Evolutionary conservation across 2,888 invertebrate genomes (phyloP), one percentile per base, ranked within the genome.

Genomic region (Sinotaia quadrata): DNA sequence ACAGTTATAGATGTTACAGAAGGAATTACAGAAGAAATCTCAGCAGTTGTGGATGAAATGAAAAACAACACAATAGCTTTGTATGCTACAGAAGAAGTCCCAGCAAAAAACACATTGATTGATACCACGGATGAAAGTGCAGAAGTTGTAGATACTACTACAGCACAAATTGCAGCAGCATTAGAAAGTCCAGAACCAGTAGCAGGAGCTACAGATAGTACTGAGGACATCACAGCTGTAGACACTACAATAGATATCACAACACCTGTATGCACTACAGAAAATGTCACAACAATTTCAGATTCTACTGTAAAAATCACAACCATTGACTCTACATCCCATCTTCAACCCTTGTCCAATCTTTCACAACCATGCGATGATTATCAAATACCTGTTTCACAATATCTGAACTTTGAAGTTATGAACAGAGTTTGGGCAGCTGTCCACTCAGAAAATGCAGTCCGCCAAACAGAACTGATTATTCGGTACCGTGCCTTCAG

Each of bases 391-490:
- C n/a, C n/a, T n/a, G n/a, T n/a, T 12, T 5, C 44, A 5, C 24
- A 4, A n/a, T 31, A 31, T 10, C n/a, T 60, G 33, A 60, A 44
- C 60, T 10, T 60, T n/a, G 47, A 60, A 8, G n/a, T 60, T 2
- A 47, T 47, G 47, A 60, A 60, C 60, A 36, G 60, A 10, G 59
- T 59, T 2, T n/a, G 18, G 44, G 47, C 47, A 3, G 24, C 29
- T n/a, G 47, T 31, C 47, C 18, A 5, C 10, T n/a, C 21, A 8
- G 15, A 44, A 15, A 44, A 44, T 21, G 33, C 5, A 12, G 60
- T 60, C 21, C 47, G 44, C 8, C 60, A 60, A 34, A 60, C 47
- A 2, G 60, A 60, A 47, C 47, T 60, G 33, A 4, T 60, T 33
- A 31, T 60, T 24, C 10, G 44, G 3, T 47, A 49, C 49, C 18